phyloP scores from a whole-genome alignment of 2,113 vertebrate genomes.

The Sinosuthora webbiana region DNA sequence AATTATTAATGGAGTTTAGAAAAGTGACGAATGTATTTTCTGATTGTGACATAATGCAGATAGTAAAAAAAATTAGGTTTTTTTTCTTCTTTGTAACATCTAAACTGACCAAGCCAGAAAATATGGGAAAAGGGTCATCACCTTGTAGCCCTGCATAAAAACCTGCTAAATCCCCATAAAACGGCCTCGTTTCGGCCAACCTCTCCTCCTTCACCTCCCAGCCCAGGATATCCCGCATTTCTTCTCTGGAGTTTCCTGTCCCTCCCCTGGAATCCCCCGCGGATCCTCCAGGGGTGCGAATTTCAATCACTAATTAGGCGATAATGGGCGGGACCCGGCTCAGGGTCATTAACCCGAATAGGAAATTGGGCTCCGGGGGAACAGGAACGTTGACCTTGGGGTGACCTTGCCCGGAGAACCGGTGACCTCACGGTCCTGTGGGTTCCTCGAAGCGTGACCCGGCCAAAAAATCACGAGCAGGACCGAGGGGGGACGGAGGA shows the following conservation, averaged over 20 bases:
- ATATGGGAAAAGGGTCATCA: too few relatives aligned
- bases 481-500: too few relatives aligned
- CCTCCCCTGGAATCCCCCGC: neutral
- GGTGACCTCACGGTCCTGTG: neutral
- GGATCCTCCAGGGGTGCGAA: neutral
- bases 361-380: neutral
- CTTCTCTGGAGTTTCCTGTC: accelerated
- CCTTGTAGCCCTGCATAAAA: too few relatives aligned
- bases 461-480: too few relatives aligned
- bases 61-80: too few relatives aligned
- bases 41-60: too few relatives aligned
- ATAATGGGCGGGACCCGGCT: neutral
- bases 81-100: too few relatives aligned
- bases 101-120: too few relatives aligned
- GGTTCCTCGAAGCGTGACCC: neutral
- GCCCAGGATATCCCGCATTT: accelerated
- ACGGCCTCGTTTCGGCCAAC: accelerated
- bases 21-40: too few relatives aligned
- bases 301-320: neutral
- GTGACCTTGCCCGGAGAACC: neutral
- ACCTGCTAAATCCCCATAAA: accelerated
- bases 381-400: neutral
- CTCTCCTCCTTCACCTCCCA: neutral
- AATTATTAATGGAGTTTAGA: too few relatives aligned
- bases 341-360: neutral